A percentile compares a stretch with the other conserved stretches of the same genome.
Evolutionary conservation across 2,113 vertebrate genomes (phyloP).

Genomic region (Oxyruncus cristatus): DNA sequence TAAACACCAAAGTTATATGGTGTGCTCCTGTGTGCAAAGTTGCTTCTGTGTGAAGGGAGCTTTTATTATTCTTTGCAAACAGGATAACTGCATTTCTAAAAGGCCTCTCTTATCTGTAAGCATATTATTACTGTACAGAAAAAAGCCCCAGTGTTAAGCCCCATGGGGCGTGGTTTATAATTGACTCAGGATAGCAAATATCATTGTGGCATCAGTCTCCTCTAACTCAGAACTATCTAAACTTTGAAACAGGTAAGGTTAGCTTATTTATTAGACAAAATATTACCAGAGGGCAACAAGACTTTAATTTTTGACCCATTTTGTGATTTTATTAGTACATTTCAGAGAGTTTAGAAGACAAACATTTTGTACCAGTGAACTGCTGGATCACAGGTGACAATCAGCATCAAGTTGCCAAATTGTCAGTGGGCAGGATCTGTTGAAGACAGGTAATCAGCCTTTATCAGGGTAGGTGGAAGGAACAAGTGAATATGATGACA

Average conservation of each 20-base stretch:
- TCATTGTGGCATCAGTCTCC: background rate
- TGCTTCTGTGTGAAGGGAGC: background rate
- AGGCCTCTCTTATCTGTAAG: background rate
- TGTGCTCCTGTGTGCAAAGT: too few relatives aligned
- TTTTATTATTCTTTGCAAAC: background rate
- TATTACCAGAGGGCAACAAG: background rate
- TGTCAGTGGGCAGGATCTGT: background rate
- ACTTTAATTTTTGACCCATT: background rate
- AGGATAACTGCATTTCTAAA: background rate
- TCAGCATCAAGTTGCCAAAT: background rate
- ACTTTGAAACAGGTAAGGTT: background rate
- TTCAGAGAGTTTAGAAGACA: background rate
- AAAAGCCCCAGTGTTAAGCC: background rate
- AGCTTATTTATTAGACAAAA: background rate
- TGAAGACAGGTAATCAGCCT: background rate
- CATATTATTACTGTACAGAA: background rate
- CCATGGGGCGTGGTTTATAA: background rate
- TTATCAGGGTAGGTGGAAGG: background rate
- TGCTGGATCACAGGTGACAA: background rate
- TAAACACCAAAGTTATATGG: background rate
- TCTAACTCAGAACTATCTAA: background rate
- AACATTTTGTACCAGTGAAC: background rate
- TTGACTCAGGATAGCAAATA: background rate
- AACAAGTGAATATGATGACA: background rate
- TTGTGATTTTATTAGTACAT: background rate